phyloP scores from a whole-genome alignment of 37 sponge, comb jelly and placozoan species.

The Oopsacas minuta region DNA sequence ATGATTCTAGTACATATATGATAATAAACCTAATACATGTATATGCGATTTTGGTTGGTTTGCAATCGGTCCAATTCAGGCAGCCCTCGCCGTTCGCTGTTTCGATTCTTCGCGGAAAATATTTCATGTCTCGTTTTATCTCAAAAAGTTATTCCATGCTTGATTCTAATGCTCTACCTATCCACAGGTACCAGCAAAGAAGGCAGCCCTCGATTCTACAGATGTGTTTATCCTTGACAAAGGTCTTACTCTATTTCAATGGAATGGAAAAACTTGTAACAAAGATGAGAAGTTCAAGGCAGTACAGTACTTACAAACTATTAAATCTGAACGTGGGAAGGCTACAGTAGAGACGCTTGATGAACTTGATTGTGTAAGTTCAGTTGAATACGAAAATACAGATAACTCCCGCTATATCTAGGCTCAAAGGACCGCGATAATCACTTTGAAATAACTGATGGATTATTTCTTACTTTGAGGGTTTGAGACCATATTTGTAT shows the following conservation, averaged over 20 bases:
- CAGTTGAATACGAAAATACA: no score
- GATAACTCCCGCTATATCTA: no score
- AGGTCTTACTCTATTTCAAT: conserved; percentile 69
- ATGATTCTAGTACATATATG: no score
- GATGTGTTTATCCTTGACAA: conserved; percentile 91
- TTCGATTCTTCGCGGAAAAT: no score
- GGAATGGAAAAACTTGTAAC: conserved; percentile 86
- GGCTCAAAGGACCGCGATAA: no score
- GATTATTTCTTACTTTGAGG: no score
- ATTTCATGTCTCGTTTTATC: neutral
- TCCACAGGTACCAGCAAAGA: conserved; percentile 35
- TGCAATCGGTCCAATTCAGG: no score
- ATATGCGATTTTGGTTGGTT: no score
- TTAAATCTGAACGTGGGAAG: conserved; percentile 74
- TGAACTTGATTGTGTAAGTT: conserved; percentile 8
- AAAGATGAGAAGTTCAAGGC: conserved; percentile 97
- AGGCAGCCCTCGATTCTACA: conserved; percentile 48
- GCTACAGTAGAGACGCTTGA: conserved; percentile 48
- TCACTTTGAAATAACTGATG: no score
- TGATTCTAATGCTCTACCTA: neutral
- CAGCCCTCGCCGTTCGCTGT: no score
- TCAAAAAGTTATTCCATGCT: neutral
- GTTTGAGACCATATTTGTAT: no score
- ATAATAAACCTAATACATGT: no score
- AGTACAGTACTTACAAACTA: conserved; percentile 58